Conservation (phyloP, 35 echinoderm and acorn worm genomes). For the Ophiothrix spiculata region DNA sequence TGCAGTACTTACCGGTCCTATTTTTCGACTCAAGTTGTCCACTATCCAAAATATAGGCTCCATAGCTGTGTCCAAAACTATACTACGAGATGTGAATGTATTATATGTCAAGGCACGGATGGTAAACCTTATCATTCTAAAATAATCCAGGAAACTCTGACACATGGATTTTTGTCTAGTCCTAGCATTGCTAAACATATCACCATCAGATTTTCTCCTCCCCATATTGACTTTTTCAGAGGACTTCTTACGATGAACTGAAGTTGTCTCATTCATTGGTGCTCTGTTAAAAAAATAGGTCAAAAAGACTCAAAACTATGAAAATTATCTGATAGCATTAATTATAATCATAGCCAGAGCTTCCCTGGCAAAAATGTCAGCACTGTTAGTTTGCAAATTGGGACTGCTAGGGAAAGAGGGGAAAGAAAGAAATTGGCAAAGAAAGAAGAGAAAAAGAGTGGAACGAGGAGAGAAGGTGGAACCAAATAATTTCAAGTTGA, state of each 20-base stretch:
- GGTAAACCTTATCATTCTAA: slow-evolving; percentile 33
- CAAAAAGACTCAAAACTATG: too few relatives aligned
- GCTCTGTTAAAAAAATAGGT: too few relatives aligned
- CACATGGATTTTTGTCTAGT: neutral
- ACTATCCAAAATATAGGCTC: slow-evolving; percentile 79
- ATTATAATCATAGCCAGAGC: too few relatives aligned
- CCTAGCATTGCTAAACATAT: neutral
- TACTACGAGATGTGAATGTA: slow-evolving; percentile 45
- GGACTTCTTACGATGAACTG: neutral
- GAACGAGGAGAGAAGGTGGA: too few relatives aligned
- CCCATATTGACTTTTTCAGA: neutral
- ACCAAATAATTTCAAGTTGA: too few relatives aligned
- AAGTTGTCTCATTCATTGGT: neutral
- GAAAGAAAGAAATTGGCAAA: too few relatives aligned
- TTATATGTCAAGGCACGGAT: slow-evolving; percentile 76
- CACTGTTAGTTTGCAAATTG: too few relatives aligned
- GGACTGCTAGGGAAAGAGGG: too few relatives aligned
- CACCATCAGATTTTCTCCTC: neutral
- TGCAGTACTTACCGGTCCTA: slow-evolving; percentile 81
- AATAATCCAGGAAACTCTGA: neutral
- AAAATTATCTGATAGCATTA: too few relatives aligned
- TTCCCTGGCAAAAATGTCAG: too few relatives aligned
- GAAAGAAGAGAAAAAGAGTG: too few relatives aligned
- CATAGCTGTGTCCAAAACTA: slow-evolving; percentile 52
- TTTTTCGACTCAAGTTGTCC: slow-evolving; percentile 53